phyloP scores from a whole-genome alignment of 2,888 invertebrate genomes.

The Meiosimyza platycephala region DNA sequence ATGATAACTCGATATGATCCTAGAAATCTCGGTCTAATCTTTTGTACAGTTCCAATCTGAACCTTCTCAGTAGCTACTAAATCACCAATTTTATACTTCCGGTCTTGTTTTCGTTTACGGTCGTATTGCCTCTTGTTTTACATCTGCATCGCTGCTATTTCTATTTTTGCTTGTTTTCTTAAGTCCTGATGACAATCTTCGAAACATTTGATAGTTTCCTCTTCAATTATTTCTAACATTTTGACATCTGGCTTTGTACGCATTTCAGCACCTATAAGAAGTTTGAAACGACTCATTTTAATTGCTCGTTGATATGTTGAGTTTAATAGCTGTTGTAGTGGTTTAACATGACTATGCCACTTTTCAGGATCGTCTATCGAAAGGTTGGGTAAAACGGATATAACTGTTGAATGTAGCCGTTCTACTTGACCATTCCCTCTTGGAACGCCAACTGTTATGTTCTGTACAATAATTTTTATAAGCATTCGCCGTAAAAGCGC shows the following conservation, averaged over 20 bases:
- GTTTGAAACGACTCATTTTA: neutral
- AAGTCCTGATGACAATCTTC: neutral
- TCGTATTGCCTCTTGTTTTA: constrained; percentile 43
- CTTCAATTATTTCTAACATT: neutral
- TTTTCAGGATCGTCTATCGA: neutral
- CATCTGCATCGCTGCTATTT: constrained; percentile 38
- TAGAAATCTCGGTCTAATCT: constrained; percentile 56
- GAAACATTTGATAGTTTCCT: neutral
- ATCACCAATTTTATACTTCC: constrained; percentile 41
- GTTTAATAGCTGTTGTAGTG: neutral
- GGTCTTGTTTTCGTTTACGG: constrained; percentile 35
- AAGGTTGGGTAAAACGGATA: neutral
- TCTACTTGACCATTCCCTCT: constrained; percentile 24
- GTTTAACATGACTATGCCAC: neutral
- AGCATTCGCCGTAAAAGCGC: constrained; percentile 21
- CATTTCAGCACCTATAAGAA: neutral
- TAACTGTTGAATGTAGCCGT: constrained; percentile 1
- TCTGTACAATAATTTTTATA: constrained; percentile 20
- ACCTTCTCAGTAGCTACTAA: constrained; percentile 56
- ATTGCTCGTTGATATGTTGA: neutral
- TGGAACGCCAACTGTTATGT: constrained; percentile 23
- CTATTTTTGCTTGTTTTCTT: neutral
- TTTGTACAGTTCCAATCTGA: constrained; percentile 58
- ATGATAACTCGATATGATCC: constrained; percentile 56
- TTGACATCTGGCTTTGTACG: neutral